phyloP scores from a whole-genome alignment of 2,797 vertebrate species.

The Setipinna tenuifilis region DNA sequence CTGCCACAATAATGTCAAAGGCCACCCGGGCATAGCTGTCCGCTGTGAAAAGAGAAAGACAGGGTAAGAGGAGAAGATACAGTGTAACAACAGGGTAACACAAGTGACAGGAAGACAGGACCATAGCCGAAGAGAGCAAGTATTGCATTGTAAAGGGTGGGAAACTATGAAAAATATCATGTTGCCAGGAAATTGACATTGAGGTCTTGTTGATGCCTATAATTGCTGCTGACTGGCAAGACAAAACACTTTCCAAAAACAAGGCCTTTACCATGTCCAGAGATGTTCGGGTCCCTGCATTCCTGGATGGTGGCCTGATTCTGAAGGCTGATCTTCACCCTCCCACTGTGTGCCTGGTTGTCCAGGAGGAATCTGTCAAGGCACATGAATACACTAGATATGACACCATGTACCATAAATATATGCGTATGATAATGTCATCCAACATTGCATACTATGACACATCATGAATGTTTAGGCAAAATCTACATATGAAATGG shows the following conservation, averaged over 20 bases:
- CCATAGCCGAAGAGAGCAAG: not conserved
- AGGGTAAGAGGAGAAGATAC: not conserved
- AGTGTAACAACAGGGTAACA: not conserved
- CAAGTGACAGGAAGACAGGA: not conserved
- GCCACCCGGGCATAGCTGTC: conserved; percentile 82
- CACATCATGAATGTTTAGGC: not conserved
- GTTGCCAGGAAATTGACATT: not conserved
- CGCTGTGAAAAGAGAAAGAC: conserved; percentile 64
- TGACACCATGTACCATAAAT: not conserved
- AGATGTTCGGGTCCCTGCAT: conserved; percentile 86
- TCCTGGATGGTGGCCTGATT: conserved; percentile 85
- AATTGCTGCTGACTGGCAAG: not conserved
- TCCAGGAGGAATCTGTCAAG: conserved; percentile 86
- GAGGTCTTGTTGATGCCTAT: not conserved
- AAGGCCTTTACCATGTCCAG: conserved; percentile 76
- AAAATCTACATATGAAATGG: not conserved
- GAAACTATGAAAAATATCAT: not conserved
- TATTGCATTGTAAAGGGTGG: not conserved
- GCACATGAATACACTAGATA: conserved; percentile 13
- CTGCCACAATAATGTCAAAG: conserved; percentile 84
- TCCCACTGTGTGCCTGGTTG: conserved; percentile 89
- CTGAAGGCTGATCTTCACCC: conserved; percentile 82
- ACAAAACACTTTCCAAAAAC: not conserved
- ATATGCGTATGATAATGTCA: not conserved
- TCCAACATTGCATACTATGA: not conserved